These are phyloP conservation scores for Syngnathus floridae DNA, from an alignment of 2,113 vertebrate genomes.

Conservation along the genomic window DNA sequence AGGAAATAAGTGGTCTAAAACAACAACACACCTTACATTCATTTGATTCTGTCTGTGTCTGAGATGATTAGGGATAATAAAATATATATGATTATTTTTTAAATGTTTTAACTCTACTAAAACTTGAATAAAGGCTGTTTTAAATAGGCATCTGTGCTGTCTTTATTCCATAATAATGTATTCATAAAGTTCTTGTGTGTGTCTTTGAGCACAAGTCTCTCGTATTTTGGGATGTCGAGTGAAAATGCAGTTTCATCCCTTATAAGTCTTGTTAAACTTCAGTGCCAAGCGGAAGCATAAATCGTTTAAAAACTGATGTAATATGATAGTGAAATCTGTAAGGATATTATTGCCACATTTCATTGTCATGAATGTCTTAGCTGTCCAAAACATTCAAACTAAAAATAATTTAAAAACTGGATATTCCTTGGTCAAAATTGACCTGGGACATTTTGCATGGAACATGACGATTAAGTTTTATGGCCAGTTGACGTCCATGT, in stretches of 20 bases:
- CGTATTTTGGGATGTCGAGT: neutral
- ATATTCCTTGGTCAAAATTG: too few relatives aligned
- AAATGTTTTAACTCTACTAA: neutral
- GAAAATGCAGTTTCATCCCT: neutral
- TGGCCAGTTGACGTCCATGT: neutral
- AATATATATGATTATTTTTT: neutral
- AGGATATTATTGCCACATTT: too few relatives aligned
- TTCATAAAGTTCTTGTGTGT: neutral
- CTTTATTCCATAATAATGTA: neutral
- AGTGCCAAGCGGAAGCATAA: neutral
- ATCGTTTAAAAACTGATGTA: neutral
- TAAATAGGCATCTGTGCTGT: neutral
- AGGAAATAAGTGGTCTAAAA: neutral
- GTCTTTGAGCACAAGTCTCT: neutral
- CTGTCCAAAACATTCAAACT: too few relatives aligned
- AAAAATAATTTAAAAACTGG: too few relatives aligned
- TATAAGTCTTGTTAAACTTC: neutral
- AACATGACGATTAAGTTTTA: too few relatives aligned
- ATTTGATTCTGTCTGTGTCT: neutral
- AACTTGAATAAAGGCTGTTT: constrained; percentile 1
- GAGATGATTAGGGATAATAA: neutral
- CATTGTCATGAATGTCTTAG: too few relatives aligned
- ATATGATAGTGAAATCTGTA: too few relatives aligned
- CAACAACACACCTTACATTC: neutral
- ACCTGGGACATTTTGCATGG: too few relatives aligned